A percentile compares a stretch with the other conserved stretches of the same genome.
These are phyloP conservation scores for Malacosoma neustria DNA, from an alignment of 2,888 invertebrate genomes.

Conservation along the genomic window DNA sequence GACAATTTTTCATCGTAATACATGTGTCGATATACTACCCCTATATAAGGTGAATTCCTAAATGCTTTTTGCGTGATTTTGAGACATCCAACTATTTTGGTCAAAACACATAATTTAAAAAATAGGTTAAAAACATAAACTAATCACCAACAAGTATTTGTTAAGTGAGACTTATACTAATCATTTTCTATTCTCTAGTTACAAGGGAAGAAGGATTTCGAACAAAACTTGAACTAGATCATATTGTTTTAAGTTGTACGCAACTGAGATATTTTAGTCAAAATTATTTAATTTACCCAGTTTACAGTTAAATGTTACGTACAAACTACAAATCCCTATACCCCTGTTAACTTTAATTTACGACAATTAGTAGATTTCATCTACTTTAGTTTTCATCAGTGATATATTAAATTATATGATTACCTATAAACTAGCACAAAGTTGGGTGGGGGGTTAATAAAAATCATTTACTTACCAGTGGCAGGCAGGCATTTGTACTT, in stretches of 20 bases:
- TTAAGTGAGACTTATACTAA: not conserved
- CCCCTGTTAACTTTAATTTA: slow-evolving; percentile 17
- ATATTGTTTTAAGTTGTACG: too few relatives aligned
- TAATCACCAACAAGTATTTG: slow-evolving; percentile 2
- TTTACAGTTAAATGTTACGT: too few relatives aligned
- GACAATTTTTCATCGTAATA: too few relatives aligned
- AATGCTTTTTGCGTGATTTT: too few relatives aligned
- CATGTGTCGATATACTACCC: too few relatives aligned
- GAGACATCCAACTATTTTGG: slow-evolving; percentile 54
- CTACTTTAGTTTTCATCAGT: slow-evolving; percentile 37
- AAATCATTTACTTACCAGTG: slow-evolving; percentile 23
- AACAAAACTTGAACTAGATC: too few relatives aligned
- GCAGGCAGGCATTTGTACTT: slow-evolving; percentile 51
- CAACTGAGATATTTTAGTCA: too few relatives aligned
- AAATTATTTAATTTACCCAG: too few relatives aligned
- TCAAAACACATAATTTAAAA: slow-evolving; percentile 18
- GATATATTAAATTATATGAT: slow-evolving; percentile 33
- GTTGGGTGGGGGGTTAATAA: slow-evolving; percentile 39
- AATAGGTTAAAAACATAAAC: too few relatives aligned
- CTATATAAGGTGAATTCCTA: too few relatives aligned
- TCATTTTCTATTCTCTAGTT: not conserved
- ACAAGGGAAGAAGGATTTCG: not conserved
- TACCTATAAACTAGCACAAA: slow-evolving; percentile 38
- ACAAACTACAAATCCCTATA: too few relatives aligned
- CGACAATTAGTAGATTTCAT: slow-evolving; percentile 56